Evolutionary conservation across 2,888 invertebrate species (phyloP).

Genomic region (Drosophila phalerata): DNA sequence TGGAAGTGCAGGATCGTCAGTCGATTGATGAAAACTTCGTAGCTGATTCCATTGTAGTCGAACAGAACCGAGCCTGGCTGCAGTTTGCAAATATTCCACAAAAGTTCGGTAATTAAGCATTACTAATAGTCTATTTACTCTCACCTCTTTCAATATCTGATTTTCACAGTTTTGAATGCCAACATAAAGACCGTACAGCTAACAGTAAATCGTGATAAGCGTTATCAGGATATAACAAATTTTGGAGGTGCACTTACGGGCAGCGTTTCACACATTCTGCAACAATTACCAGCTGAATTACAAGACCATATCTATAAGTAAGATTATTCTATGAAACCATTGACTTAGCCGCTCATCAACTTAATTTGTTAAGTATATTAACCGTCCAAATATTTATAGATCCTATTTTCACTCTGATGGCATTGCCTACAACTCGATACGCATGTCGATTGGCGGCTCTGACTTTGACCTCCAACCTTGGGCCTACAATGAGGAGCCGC

Average conservation of each 20-base stretch:
- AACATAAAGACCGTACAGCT: conserved; percentile 49
- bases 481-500: conserved; percentile 90
- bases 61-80: conserved; percentile 64
- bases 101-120: conserved; percentile 44
- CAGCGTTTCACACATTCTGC: conserved; percentile 85
- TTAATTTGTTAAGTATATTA: not conserved
- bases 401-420: conserved; percentile 90
- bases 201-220: conserved; percentile 74
- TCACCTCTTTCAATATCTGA: not conserved
- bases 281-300: conserved; percentile 68
- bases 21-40: conserved; percentile 47
- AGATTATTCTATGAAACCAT: not conserved
- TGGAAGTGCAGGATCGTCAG: conserved; percentile 58
- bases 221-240: conserved; percentile 90
- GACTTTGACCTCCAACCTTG: conserved; percentile 95
- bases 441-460: conserved; percentile 94
- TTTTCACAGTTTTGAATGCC: conserved; percentile 45
- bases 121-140: not conserved
- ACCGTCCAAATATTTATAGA: conserved; percentile 84
- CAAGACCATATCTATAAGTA: conserved; percentile 84
- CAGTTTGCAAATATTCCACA: conserved; percentile 61
- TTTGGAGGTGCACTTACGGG: conserved; percentile 96
- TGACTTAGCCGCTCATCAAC: too few species aligned
- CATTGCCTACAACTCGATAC: conserved; percentile 91
- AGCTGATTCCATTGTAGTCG: conserved; percentile 63